Evolutionary conservation across 2,888 invertebrate species (phyloP).

Genomic region (Melieria omissa): DNA sequence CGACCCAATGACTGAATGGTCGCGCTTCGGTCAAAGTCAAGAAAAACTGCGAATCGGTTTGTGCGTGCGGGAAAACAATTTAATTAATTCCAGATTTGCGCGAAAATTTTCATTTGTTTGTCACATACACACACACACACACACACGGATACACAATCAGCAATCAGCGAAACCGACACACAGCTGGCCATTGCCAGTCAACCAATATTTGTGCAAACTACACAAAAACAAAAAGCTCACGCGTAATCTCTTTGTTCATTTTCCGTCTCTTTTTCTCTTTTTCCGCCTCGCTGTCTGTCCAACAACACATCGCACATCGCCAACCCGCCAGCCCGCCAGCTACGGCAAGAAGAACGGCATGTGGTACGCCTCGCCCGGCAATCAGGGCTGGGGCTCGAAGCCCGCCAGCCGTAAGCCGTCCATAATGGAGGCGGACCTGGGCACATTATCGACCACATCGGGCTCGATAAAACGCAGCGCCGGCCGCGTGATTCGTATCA

Average conservation of each 20-base stretch:
- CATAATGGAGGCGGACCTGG: conserved; percentile 80
- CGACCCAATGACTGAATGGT: too few relatives aligned
- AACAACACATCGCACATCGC: background rate
- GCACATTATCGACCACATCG: conserved; percentile 74
- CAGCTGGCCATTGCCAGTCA: too few relatives aligned
- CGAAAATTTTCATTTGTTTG: conserved; percentile 45
- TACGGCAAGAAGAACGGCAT: conserved; percentile 92
- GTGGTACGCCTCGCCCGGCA: conserved; percentile 79
- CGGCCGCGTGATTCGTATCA: conserved; percentile 89
- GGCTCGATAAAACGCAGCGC: conserved; percentile 79
- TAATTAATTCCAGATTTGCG: conserved; percentile 60
- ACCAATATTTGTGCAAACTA: too few relatives aligned
- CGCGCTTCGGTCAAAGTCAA: too few relatives aligned
- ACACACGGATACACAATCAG: background rate
- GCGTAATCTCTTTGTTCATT: conserved; percentile 11
- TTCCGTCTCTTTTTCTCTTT: background rate
- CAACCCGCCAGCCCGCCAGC: conserved; percentile 78
- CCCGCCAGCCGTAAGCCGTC: conserved; percentile 84
- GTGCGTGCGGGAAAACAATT: conserved; percentile 56
- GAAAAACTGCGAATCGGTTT: background rate
- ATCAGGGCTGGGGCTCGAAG: conserved; percentile 73
- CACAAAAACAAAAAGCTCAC: background rate
- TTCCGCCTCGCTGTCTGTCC: background rate
- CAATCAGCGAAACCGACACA: too few relatives aligned
- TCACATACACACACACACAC: conserved; percentile 25